Base-by-base conservation (phyloP, 2,888 invertebrate genomes). In the Ennomos erosarius region DNA sequence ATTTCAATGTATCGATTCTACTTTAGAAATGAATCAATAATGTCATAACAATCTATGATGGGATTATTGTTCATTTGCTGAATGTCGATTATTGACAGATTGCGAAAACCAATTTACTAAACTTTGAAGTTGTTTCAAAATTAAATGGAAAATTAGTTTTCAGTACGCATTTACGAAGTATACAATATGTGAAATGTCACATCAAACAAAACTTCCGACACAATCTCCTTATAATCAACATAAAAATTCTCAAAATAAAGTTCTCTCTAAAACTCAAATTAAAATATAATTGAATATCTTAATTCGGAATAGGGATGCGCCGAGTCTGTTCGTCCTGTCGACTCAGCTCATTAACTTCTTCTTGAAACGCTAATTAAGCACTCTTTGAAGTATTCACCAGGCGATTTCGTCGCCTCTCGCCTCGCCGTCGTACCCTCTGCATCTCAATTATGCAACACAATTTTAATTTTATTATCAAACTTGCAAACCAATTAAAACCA, bases 321-420 rank as follows among this genome's bases (percentile, higher is more conserved):
- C 63, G 55, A 50, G 59, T 51, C 59, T 52, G 69, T 65, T 67
- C 66, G 71, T 62, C 69, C 72, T 62, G 72, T 70, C 74, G 77
- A 77, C 74, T 79, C 76, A 78, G 78, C 80, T 85, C 83, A 86
- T 87, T 85, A 88, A 82, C 77, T 81, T 81, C 82, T 81, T 81
- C 82, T 80, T 75, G 78, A 81, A 82, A 78, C 79, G 75, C 82
- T 84, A 86, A 87, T 88, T 84, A 87, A 84, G 81, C 71, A 74
- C 75, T 77, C 78, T 82, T 82, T 85, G 78, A 85, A 86, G 83
- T 80, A 84, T 87, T 85, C 84, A 85, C 71, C 67, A 73, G 74
- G 73, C 73, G 79, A 81, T 87, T 82, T 79, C 74, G 74, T 76
- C 81, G 74, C 76, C 74, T 69, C 65, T 45, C 59, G 50, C 59